A percentile compares a stretch with the other conserved stretches of the same genome.
These are phyloP conservation scores for Xestia c-nigrum DNA, from an alignment of 2,888 invertebrate genomes.

Conservation along the genomic window DNA sequence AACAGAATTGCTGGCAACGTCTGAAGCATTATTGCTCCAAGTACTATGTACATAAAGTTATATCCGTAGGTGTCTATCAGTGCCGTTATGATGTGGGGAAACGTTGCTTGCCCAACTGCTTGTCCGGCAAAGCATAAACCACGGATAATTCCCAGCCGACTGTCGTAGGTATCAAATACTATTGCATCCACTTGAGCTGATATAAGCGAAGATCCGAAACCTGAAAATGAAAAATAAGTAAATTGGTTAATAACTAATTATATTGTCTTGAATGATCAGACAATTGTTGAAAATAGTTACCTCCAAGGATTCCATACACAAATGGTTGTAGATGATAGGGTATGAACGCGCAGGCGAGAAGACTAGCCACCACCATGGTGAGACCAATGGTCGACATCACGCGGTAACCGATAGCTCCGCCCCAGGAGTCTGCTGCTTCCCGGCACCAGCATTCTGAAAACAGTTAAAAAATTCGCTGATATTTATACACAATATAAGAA, in stretches of 20 bases:
- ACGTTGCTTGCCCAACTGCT: conserved; percentile 85
- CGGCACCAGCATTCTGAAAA: conserved; percentile 88
- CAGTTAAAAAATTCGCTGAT: neutral
- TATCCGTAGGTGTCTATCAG: conserved; percentile 84
- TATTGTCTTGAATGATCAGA: conserved; percentile 54
- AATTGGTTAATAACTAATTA: neutral
- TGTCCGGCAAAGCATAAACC: conserved; percentile 85
- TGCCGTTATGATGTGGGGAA: conserved; percentile 85
- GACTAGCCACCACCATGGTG: conserved; percentile 75
- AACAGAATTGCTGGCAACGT: conserved; percentile 83
- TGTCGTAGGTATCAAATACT: conserved; percentile 87
- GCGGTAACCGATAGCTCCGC: conserved; percentile 82
- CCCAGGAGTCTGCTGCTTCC: conserved; percentile 88
- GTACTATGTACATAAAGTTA: conserved; percentile 79
- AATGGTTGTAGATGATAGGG: conserved; percentile 79
- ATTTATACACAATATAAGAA: neutral
- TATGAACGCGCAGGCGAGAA: conserved; percentile 80
- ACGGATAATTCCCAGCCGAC: conserved; percentile 80
- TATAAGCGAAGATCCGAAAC: conserved; percentile 86
- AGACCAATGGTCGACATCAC: conserved; percentile 83
- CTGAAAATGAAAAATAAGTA: conserved; percentile 68
- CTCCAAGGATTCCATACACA: conserved; percentile 83
- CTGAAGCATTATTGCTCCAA: conserved; percentile 85
- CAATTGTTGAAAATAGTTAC: conserved; percentile 64
- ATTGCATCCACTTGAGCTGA: conserved; percentile 88